A percentile compares a stretch with the other conserved stretches of the same genome.
These are phyloP conservation scores for Cephus pygmeus DNA, from an alignment of 2,888 invertebrate species.

Conservation along the genomic window DNA sequence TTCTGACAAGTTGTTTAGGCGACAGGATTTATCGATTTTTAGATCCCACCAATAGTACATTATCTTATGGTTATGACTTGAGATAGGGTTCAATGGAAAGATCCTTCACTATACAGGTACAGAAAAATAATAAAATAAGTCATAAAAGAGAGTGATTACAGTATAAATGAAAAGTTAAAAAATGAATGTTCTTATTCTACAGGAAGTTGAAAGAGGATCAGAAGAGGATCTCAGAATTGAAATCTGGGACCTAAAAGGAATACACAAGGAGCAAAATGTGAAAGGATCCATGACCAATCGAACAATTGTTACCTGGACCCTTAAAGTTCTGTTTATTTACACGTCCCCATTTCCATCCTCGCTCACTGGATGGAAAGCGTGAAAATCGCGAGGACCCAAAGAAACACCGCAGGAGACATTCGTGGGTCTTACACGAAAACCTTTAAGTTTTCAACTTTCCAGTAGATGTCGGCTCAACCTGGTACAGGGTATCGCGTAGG, in stretches of 20 bases:
- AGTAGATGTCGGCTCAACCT: not conserved
- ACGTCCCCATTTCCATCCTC: not conserved
- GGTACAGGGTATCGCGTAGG: not conserved
- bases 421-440: conserved; percentile 21
- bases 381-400: conserved; percentile 24
- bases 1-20: conserved; percentile 49
- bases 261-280: not conserved
- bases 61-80: not conserved
- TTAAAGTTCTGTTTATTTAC: not conserved
- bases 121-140: not conserved
- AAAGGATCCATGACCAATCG: not conserved
- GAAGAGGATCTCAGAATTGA: not conserved
- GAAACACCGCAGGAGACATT: conserved; percentile 23
- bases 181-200: not conserved
- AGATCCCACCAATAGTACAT: not conserved
- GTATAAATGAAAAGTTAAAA: not conserved
- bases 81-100: not conserved
- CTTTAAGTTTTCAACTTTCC: not conserved
- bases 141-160: not conserved
- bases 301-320: not conserved
- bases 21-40: conserved; percentile 2
- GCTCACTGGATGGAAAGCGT: conserved; percentile 16
- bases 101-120: not conserved
- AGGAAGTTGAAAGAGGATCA: not conserved
- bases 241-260: not conserved